Conservation (phyloP, 2,113 vertebrate genomes). For the Alosa alosa region DNA sequence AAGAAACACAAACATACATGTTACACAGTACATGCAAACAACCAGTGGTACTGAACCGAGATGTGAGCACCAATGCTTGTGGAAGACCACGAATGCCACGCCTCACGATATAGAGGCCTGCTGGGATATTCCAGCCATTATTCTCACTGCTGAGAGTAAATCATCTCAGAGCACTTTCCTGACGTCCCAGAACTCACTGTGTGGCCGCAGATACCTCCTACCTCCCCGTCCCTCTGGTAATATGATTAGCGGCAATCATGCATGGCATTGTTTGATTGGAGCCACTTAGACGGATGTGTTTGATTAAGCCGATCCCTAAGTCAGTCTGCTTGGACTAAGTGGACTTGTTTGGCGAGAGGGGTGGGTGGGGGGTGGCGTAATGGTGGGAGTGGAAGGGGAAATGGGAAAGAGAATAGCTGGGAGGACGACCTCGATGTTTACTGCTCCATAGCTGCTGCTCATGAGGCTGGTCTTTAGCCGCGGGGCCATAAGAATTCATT, state of each 20-base stretch:
- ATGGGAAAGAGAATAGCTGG: not conserved
- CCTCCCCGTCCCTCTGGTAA: not conserved
- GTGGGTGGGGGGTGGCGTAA: not conserved
- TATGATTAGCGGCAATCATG: not conserved
- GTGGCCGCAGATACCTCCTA: not conserved
- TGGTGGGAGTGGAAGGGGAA: not conserved
- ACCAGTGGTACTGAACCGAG: too few relatives aligned
- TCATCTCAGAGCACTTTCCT: not conserved
- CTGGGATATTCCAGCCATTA: not conserved
- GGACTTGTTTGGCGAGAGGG: not conserved
- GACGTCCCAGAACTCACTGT: not conserved
- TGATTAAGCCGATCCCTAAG: not conserved
- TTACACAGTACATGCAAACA: too few relatives aligned
- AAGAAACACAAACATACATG: too few relatives aligned
- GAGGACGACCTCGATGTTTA: slow-evolving; percentile 7
- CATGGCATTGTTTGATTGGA: slow-evolving; percentile 13
- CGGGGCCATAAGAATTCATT: slow-evolving; percentile 11
- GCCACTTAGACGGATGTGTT: not conserved
- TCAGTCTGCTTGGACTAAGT: not conserved
- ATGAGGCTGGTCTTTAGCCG: slow-evolving; percentile 6
- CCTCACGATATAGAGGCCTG: not conserved
- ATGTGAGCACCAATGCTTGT: not conserved
- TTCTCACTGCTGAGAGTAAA: not conserved
- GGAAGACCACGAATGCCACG: not conserved
- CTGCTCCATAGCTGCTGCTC: not conserved